Percentiles rank a stretch among this genome's conserved stretches.
Evolutionary conservation across 2,797 vertebrate species (phyloP).

Genomic region (Nannoperca australis): DNA sequence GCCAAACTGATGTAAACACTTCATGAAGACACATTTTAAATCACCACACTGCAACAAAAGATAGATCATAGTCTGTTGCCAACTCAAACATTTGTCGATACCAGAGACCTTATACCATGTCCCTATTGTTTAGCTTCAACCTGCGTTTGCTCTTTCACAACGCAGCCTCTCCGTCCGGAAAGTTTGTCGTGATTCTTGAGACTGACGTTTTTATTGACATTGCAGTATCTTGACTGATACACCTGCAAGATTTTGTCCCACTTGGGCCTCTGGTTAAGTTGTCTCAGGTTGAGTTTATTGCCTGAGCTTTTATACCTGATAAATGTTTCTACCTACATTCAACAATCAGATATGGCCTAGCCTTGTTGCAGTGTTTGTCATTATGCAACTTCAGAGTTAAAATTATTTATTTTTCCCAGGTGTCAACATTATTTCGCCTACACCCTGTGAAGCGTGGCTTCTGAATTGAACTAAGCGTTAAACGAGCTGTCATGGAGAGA

Average conservation of each 20-base stretch:
- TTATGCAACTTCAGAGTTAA: background rate
- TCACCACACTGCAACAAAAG: background rate
- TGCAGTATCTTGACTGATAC: constrained; percentile 21
- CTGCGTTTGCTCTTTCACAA: background rate
- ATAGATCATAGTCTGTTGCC: background rate
- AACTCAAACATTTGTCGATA: background rate
- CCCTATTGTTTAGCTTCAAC: background rate
- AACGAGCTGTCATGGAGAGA: background rate
- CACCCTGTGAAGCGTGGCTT: background rate
- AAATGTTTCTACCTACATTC: background rate
- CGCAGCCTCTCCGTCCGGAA: background rate
- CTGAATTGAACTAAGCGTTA: background rate
- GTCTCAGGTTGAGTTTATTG: background rate
- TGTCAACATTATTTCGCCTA: background rate
- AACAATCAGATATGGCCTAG: background rate
- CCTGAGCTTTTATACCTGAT: constrained; percentile 1
- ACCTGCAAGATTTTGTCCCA: background rate
- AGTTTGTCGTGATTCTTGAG: background rate
- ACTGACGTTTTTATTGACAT: constrained; percentile 8
- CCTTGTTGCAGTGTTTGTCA: background rate
- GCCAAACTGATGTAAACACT: background rate
- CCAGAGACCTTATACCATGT: background rate
- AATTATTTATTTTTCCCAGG: background rate
- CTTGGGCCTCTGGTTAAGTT: background rate
- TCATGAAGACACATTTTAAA: background rate